A percentile compares a stretch with the other conserved stretches of the same genome.
Evolutionary conservation across 2,888 invertebrate species (phyloP).

Genomic region (Tridacna crocea): DNA sequence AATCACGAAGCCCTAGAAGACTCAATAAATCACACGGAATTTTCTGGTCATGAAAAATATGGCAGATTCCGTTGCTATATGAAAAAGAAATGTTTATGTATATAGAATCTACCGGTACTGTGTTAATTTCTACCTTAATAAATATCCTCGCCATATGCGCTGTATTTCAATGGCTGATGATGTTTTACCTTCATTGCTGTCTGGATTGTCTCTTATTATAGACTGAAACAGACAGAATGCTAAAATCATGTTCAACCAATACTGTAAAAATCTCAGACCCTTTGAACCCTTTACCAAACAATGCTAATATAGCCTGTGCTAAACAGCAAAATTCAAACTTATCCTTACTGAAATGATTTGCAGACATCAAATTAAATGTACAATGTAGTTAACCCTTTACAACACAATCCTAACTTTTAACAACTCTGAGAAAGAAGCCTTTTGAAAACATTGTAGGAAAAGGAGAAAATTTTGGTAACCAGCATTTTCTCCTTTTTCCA

Average conservation of each 20-base stretch:
- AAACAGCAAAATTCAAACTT: neutral
- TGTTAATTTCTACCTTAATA: constrained; percentile 59
- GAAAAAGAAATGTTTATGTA: neutral
- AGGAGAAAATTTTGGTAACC: no score
- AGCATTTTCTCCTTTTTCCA: no score
- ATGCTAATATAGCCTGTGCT: neutral
- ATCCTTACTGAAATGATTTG: neutral
- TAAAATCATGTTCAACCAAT: neutral
- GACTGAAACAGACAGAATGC: constrained; percentile 54
- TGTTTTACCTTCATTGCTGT: constrained; percentile 65
- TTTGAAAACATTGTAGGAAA: no score
- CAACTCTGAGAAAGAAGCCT: no score
- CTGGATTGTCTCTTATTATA: constrained; percentile 59
- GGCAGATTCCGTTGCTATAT: neutral
- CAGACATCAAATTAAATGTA: neutral
- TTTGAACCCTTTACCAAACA: neutral
- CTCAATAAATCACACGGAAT: no score
- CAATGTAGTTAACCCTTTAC: no score
- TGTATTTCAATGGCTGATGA: constrained; percentile 79
- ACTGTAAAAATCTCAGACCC: neutral
- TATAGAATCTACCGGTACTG: no score
- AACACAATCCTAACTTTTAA: no score
- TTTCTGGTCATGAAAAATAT: no score
- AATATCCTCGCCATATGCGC: constrained; percentile 72
- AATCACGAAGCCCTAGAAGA: no score